Conservation (phyloP, 2,113 vertebrate species). For the Bostrychus sinensis region DNA sequence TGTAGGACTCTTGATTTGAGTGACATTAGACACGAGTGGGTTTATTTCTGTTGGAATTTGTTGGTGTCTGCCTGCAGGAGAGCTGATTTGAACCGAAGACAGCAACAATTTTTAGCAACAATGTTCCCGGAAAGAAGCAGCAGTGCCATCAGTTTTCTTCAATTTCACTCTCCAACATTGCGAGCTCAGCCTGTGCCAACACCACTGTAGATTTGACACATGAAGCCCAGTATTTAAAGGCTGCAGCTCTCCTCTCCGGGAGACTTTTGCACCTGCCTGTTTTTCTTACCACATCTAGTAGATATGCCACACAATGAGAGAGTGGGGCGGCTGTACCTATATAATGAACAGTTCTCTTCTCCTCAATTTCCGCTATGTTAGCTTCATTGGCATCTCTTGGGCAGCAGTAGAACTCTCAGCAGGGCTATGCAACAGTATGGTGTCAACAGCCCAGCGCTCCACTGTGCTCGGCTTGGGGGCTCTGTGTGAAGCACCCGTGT, state of each 20-base stretch:
- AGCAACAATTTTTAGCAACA: conserved; percentile 55
- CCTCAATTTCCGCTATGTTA: conserved; percentile 69
- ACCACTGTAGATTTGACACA: conserved; percentile 58
- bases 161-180: conserved; percentile 69
- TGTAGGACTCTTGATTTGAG: background rate
- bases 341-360: conserved; percentile 59
- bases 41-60: conserved; percentile 31
- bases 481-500: conserved; percentile 65
- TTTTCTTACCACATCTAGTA: conserved; percentile 9
- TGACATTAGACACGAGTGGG: conserved; percentile 18
- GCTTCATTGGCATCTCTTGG: conserved; percentile 61
- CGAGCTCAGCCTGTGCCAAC: conserved; percentile 51
- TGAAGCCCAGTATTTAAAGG: conserved; percentile 57
- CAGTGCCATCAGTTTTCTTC: conserved; percentile 63
- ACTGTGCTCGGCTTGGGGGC: conserved; percentile 58
- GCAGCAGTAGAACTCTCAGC: conserved; percentile 63
- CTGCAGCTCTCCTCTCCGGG: conserved; percentile 53
- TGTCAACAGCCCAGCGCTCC: conserved; percentile 62
- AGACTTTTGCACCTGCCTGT: conserved; percentile 45
- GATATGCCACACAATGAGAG: conserved; percentile 46
- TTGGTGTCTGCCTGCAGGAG: conserved; percentile 42
- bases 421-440: conserved; percentile 61
- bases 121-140: conserved; percentile 55
- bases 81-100: conserved; percentile 64
- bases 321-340: conserved; percentile 38